Base-by-base conservation (phyloP, 35 echinoderm and acorn worm species). In the Lytechinus pictus region DNA sequence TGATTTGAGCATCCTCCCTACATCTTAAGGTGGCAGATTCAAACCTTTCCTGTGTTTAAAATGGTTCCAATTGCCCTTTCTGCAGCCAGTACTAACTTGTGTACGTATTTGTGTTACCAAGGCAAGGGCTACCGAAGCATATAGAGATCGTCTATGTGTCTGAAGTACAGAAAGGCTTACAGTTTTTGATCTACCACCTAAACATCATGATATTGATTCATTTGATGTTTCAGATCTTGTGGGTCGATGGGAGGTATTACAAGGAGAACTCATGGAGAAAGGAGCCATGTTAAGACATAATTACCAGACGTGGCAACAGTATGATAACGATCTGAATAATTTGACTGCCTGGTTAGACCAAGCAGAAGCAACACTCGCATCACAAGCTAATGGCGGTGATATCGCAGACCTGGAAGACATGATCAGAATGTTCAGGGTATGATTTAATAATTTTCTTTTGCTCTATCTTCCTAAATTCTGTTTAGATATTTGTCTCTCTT, bases 251-350 rank as follows among this genome's bases (percentile, higher is more conserved):
- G 96, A 97, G 86, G 94, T 94, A 10, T 93, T 99, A 12, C 98
- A 99, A 86, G 95, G 95, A 61, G 97, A 97, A 53, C 53, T 99
- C n/a, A 54, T 97, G 55, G 96, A 97, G 51, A 99, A 97, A 89
- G 92, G 91, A 56, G 86, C 94, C 9, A 91, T 92, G 19, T 92
- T 97, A 7, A 94, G 94, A 54, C 94, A 99, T 54, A 97, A 97
- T 12, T 94, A 96, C 97, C 96, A 99, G 72, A 94, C 98, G 24
- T 99, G 98, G 98, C 96, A 97, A 91, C 98, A 99, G 87, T 99
- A 98, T 95, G 95, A 96, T 86, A 98, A 94, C 54, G 98, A 99
- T 95, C 95, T 99, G 27, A 97, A 97, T 27, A 99, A 99, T 54
- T 55, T 99, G 6, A 98, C 96, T 66, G 72, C 91, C 5, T 99